These are phyloP conservation scores for Apostichopus japonicus DNA, from an alignment of 35 echinoderm and acorn worm genomes.

Conservation along the genomic window DNA sequence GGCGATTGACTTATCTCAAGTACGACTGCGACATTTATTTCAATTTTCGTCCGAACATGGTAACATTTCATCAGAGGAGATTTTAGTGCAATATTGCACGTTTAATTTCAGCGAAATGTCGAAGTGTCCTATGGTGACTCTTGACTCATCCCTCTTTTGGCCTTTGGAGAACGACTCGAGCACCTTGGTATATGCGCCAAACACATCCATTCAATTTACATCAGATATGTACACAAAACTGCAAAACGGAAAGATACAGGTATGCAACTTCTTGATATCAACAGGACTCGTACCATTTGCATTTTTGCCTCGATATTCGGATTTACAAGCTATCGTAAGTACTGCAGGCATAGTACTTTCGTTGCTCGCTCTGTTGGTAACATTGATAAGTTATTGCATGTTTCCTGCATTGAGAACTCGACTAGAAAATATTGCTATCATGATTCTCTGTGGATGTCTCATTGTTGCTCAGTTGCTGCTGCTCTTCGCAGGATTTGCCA, in stretches of 20 bases:
- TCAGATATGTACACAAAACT: conserved; percentile 14
- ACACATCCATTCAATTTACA: background rate
- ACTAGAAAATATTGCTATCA: background rate
- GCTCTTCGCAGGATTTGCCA: background rate
- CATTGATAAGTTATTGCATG: conserved; percentile 12
- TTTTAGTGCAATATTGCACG: background rate
- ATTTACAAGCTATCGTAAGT: background rate
- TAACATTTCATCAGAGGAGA: background rate
- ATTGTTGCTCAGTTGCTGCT: background rate
- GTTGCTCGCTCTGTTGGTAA: background rate
- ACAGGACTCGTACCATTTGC: background rate
- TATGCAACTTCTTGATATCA: background rate
- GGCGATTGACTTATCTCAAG: background rate
- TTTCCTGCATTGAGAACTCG: background rate
- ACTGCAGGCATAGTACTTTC: conserved; percentile 9
- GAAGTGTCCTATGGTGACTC: background rate
- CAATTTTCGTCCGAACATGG: background rate
- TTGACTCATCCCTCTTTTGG: background rate
- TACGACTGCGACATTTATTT: background rate
- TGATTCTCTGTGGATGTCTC: conserved; percentile 3
- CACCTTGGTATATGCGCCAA: background rate
- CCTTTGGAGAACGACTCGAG: background rate
- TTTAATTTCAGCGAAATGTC: background rate
- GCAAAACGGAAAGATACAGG: conserved; percentile 21
- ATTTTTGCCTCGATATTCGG: conserved; percentile 24